Base-by-base conservation (phyloP, 1,140 invertebrate genomes). In the Brachionus calyciflorus region DNA sequence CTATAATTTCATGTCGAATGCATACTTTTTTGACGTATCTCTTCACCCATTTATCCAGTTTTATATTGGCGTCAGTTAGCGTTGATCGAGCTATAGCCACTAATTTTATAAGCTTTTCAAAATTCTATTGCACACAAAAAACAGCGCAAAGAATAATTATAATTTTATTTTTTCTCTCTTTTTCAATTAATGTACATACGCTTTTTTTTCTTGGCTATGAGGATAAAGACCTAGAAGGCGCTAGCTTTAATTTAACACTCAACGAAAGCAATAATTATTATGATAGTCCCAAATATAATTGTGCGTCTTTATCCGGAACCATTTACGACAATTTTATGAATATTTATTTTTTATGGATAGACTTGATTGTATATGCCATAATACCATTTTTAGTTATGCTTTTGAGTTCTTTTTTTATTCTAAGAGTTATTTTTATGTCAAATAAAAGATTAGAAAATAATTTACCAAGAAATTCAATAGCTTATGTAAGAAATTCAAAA, bases 61-160 rank as follows among this genome's bases (percentile, higher is more conserved):
- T 55, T 21, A 76, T 76, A 26, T 21, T 76, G 12, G 49, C 73
- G 17, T 76, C 49, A 9, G 49, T 76, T n/a, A 48, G 41, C 5
- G 41, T 76, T n/a, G 73, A 76, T 19, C 28, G 73, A 57, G 73
- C 73, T 30, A 60, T 76, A 46, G 73, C 73, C 0, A 76, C 73
- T 10, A 76, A 76, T 30, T 55, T 33, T 41, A 55, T 76, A 14
- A 21, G n/a, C 14, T 76, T 76, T 48, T 46, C 73, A 30, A 76
- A 55, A 26, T 44, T 19, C 6, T 76, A 55, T 57, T 76, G 73
- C 37, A 76, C 37, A 24, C 73, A 26, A 28, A 30, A 17, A 46
- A 46, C 41, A 28, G 73, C 73, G 10, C 9, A 57, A 21, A 55
- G 33, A 46, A 48, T 76, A 1, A 55, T 76, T 14, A 6, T 46